phyloP scores from a whole-genome alignment of 2,113 vertebrate species.

The Prunella himalayana region DNA sequence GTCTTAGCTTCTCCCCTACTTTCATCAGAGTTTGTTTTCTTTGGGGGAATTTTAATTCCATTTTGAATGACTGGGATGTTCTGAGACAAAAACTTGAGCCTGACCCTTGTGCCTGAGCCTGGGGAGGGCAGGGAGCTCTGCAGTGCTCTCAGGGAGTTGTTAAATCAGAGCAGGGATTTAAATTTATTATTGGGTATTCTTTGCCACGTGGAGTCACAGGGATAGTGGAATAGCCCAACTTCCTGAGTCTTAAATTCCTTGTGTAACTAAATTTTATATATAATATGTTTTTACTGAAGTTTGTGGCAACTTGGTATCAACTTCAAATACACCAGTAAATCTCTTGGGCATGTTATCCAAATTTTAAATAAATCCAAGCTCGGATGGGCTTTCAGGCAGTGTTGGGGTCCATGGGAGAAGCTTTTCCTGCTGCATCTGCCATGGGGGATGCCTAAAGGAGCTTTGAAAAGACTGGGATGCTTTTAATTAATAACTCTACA shows the following conservation, averaged over 20 bases:
- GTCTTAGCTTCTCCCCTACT: neutral
- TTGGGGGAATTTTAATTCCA: neutral
- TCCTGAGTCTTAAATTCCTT: neutral
- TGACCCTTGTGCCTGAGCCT: neutral
- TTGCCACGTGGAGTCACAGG: rapidly evolving
- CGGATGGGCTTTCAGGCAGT: neutral
- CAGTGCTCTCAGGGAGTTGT: neutral
- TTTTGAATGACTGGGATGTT: neutral
- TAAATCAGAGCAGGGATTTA: neutral
- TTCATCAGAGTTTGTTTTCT: neutral
- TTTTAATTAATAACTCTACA: neutral
- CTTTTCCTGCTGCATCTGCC: neutral
- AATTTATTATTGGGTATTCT: neutral
- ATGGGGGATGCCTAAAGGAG: neutral
- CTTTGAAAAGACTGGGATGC: neutral
- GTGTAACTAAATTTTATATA: neutral
- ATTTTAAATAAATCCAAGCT: neutral
- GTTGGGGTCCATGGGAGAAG: neutral
- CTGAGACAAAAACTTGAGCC: neutral
- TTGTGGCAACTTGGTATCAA: neutral
- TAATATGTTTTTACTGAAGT: neutral
- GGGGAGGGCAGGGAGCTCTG: neutral
- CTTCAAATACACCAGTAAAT: neutral
- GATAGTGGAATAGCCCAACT: neutral
- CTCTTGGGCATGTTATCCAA: neutral